Base-by-base conservation (phyloP, 2,797 vertebrate genomes). In the Prionace glauca region DNA sequence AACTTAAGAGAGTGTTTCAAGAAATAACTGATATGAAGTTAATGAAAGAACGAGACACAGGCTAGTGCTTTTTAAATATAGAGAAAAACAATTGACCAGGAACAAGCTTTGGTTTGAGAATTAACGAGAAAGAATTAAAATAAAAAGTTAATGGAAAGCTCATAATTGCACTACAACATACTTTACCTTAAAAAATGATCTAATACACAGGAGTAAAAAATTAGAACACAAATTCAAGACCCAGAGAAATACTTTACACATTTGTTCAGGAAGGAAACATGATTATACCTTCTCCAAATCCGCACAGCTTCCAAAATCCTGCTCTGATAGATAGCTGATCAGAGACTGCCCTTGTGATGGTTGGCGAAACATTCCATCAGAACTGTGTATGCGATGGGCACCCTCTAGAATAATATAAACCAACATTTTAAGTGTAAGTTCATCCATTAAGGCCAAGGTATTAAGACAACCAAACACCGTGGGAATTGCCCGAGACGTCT, bases 241-340 rank as follows among this genome's bases (percentile, higher is more conserved):
- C 3, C 0, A 60, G 12, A 36, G 29, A 20, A 72, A 29, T 60
- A 84, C 71, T 62, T 69, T 67, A 90, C 24, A 95, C 26, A 41
- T 65, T 50, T 60, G 45, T 50, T 69, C 18, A 69, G 16, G 16
- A 91, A 91, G 71, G 45, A 74, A 50, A 86, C 16, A 18, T n/a
- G n/a, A 94, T 50, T 50, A 95, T 96, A 99, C 99, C 99, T 99
- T 99, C 97, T 99, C 99, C 18, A 99, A 98, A 96, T 99, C 99
- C 95, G 99, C 99, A 97, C 99, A 99, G 97, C 99, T 99, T 96
- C 99, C 99, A 14, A 99, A 99, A 97, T 99, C 99, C 98, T 99
- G 99, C 97, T 99, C 99, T 32, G 99, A 99, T 96, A 99, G 97
- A 97, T 99, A 99, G 97, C 99, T 99, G 98, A 99, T 99, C 96